Evolutionary conservation across 2,113 vertebrate genomes (phyloP).

Genomic region (Pelodiscus sinensis): DNA sequence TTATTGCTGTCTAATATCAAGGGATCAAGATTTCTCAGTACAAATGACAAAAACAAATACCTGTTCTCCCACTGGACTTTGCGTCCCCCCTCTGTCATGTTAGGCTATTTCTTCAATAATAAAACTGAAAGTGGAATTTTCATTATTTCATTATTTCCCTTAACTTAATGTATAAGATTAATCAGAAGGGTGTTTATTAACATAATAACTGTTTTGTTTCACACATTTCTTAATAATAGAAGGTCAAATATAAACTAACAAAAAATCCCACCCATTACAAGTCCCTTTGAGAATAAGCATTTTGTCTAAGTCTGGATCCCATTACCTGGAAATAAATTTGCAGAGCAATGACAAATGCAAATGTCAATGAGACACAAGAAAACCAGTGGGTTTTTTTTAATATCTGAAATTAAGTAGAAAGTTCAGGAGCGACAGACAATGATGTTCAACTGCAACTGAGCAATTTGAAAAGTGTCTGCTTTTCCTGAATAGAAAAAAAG

Average conservation of each 20-base stretch:
- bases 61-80: neutral
- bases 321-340: neutral
- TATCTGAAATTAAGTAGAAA: neutral
- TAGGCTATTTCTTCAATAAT: neutral
- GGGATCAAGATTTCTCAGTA: slow-evolving; percentile 14
- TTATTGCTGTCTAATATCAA: neutral
- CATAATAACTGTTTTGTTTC: neutral
- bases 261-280: neutral
- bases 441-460: slow-evolving; percentile 11
- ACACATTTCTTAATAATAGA: neutral
- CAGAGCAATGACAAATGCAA: neutral
- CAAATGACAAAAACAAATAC: slow-evolving; percentile 14
- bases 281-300: neutral
- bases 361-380: neutral
- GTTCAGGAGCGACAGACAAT: neutral
- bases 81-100: neutral
- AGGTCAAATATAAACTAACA: neutral
- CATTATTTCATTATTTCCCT: neutral
- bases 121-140: neutral
- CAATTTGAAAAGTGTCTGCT: slow-evolving; percentile 14
- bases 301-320: neutral
- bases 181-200: neutral
- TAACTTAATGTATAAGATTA: neutral
- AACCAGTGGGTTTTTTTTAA: neutral
- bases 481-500: slow-evolving; percentile 23